Evolutionary conservation across 2,797 vertebrate species (phyloP), one percentile per base, ranked within the genome.

Genomic region (Psittacula derbiana): DNA sequence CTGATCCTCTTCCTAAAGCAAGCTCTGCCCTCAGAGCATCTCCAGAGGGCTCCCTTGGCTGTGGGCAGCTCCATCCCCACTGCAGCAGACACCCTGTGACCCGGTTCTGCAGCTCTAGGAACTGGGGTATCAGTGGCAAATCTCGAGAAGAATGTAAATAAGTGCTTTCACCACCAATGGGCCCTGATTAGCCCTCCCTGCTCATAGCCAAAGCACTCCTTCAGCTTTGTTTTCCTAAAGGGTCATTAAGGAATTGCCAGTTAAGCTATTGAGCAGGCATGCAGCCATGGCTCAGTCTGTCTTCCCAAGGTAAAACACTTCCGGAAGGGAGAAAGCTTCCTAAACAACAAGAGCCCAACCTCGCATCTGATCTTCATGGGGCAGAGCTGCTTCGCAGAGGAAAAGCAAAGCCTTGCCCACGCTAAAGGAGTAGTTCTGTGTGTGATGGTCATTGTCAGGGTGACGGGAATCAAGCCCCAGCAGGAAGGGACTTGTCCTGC

Each of bases 61-160:
- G 38, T 0, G 36, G 76, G 69, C 86, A 58, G 49, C 11, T 44
- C 80, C 18, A 2, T 21, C 60, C 18, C 55, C 46, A 0, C 17
- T 4, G 36, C 41, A 16, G 40, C 36, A 38, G 36, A 38, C 36
- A 38, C 36, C 36, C 36, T 38, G 36, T 80, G 86, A 74, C 71
- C 61, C 36, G 15, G 4, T 28, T 64, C 53, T 60, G 78, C 58
- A 47, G 86, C 81, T 76, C 46, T 53, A 52, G 81, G 36, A 44
- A 49, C 12, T 0, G 33, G 44, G 78, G 11, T 85, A 93, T 89
- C 61, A 4, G n/a, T 44, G 75, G 75, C 30, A 43, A 80, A 92
- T 86, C 88, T 94, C 13, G 3, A 71, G 1, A 80, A 57, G 87
- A 82, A 96, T 58, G 84, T 27, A 33, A 86, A 40, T 65, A 43